Evolutionary conservation across 2,888 invertebrate genomes (phyloP).

Genomic region (Sclerodermus sp.): DNA sequence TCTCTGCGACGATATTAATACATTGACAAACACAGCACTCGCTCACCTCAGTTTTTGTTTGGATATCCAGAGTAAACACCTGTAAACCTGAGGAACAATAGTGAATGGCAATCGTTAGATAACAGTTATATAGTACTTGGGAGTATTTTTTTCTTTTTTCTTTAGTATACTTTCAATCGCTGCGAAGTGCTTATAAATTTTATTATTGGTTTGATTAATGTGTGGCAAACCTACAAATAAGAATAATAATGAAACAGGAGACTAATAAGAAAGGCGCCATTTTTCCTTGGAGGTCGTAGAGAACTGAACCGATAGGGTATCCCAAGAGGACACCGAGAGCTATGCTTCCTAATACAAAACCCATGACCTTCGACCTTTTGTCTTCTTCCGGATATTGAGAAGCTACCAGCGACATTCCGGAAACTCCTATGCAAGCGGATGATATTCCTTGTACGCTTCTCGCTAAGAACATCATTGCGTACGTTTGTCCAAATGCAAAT

Average conservation of each 20-base stretch:
- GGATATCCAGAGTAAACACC: conserved; percentile 45
- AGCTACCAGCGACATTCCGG: conserved; percentile 81
- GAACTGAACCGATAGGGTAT: conserved; percentile 78
- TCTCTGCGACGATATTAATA: too few species aligned
- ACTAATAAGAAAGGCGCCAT: conserved; percentile 74
- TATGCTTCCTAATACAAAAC: conserved; percentile 77
- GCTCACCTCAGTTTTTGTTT: conserved; percentile 34
- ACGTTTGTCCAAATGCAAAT: conserved; percentile 75
- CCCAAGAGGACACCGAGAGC: conserved; percentile 80
- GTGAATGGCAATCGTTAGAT: not conserved
- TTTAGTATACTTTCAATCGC: too few species aligned
- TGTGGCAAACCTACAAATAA: conserved; percentile 47
- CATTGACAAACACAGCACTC: not conserved
- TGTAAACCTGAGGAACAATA: conserved; percentile 37
- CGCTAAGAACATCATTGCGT: conserved; percentile 70
- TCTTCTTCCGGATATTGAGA: conserved; percentile 60
- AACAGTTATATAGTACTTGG: not conserved
- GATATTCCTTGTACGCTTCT: conserved; percentile 79
- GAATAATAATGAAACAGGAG: conserved; percentile 62
- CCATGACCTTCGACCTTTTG: conserved; percentile 73
- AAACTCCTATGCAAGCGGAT: conserved; percentile 77
- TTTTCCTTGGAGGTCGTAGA: conserved; percentile 77
- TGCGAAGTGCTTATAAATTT: too few species aligned
- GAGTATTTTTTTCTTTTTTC: not conserved
- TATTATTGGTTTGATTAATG: too few species aligned